phyloP scores from a whole-genome alignment of 1,140 invertebrate species.

The Trichoplusia ni region DNA sequence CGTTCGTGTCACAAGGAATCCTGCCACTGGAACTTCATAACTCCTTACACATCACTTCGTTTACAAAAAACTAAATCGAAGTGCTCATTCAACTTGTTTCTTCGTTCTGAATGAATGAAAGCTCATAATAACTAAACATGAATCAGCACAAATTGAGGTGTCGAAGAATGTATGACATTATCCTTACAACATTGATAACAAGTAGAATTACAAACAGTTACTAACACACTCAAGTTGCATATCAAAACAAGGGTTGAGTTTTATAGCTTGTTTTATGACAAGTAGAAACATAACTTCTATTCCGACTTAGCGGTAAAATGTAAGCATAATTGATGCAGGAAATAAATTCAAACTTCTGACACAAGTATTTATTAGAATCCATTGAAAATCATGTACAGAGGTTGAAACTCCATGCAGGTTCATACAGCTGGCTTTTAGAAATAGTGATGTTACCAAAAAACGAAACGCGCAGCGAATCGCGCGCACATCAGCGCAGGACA shows the following conservation, averaged over 20 bases:
- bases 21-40: constrained; percentile 44
- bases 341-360: background rate
- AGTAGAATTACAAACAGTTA: too few species aligned
- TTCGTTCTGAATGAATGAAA: constrained; percentile 49
- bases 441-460: constrained; percentile 64
- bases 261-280: too few species aligned
- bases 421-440: constrained; percentile 64
- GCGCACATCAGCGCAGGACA: constrained; percentile 61
- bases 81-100: constrained; percentile 50
- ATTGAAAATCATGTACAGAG: background rate
- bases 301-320: background rate
- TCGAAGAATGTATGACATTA: constrained; percentile 11
- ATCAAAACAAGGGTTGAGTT: too few species aligned
- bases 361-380: constrained; percentile 5
- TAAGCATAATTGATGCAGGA: background rate
- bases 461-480: constrained; percentile 67
- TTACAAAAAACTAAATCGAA: constrained; percentile 38
- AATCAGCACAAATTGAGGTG: constrained; percentile 41
- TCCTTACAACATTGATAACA: constrained; percentile 3
- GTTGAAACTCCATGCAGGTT: background rate
- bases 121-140: constrained; percentile 46
- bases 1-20: constrained; percentile 52
- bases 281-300: too few species aligned
- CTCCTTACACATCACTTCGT: constrained; percentile 41
- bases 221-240: too few species aligned